Evolutionary conservation across 1,140 invertebrate species (phyloP), one percentile per base, ranked within the genome.

Genomic region (Archivesica marissinica): DNA sequence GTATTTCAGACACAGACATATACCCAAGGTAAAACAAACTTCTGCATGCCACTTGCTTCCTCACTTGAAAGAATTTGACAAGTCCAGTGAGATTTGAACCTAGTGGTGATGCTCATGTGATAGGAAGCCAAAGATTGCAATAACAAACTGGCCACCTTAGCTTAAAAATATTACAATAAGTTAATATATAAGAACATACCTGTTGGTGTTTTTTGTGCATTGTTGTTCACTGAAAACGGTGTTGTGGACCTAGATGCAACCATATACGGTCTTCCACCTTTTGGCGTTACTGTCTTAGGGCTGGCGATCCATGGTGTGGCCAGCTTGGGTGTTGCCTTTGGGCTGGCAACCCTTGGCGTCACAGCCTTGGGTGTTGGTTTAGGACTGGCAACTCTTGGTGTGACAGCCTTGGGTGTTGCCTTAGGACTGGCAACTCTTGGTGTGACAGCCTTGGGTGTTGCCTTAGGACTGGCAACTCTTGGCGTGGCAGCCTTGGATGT

Each of bases 221-320:
- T 70, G 17, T 41, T 70, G 66, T 70, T 70, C 2, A 70, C 38
- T 44, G 17, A 3, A 23, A 39, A 38, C 35, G 25, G 38, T 1
- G 39, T 68, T 47, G 25, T 35, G 44, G 77, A 13, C 30, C n/a
- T 79, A 25, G 61, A 64, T 50, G 76, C 76, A 13, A 25, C 41
- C 28, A 30, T 15, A n/a, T 39, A 64, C 33, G 68, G 70, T 30
- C 35, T 66, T 2, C 54, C 56, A 41, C n/a, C 54, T 38, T n/a
- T 84, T 0, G 81, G 72, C n/a, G 54, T 76, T 35, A 74, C 81
- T 50, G 72, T 15, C n/a, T 66, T 84, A 0, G 81, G 81, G 25
- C 52, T 84, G 1, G 54, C 44, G 17, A 35, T 20, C 39, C 52
- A 66, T 13, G 72, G 72, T n/a, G 38, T 74, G 0, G 15, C 72